Evolutionary conservation across 1,140 invertebrate species (phyloP), one percentile per base, ranked within the genome.

Genomic region (Drosophila lacteicornis): DNA sequence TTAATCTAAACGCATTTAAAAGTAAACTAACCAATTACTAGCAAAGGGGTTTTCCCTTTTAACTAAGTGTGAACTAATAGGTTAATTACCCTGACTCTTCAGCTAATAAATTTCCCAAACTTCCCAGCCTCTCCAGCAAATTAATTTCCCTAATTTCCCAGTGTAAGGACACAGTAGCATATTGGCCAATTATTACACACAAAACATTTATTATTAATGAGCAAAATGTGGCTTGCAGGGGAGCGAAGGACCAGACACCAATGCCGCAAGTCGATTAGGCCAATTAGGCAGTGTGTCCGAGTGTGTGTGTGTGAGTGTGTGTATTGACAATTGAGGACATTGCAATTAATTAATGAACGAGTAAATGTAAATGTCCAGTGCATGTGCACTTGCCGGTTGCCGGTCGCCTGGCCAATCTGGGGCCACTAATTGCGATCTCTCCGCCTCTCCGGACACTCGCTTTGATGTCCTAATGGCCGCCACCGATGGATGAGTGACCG

Each of bases 171-270:
- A 15, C 56, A 40, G 36, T 36, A 53, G 38, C 56, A 68, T 55
- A 25, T 47, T 47, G 66, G 55, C 43, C 83, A 76, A 79, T 82
- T 87, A 87, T 87, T 79, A 47, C 61, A 61, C 67, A 80, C 71
- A 80, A 56, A 80, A 80, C 56, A 88, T 90, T 78, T 65, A 84
- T 84, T 90, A 88, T 90, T 88, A 88, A 88, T 84, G 60, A 77
- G 46, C 55, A 36, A 40, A 36, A 56, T 55, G 51, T 25, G 68
- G 51, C 25, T 1, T 11, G 19, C 19, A 30, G 17, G n/a, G 45
- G 3, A 25, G 30, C 12, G 11, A 11, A 17, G 30, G 22, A n/a
- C 15, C 30, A 30, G 45, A 50, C 69, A 50, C 58, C 46, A 45
- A 61, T 55, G 66, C 78, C 80, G 51, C 46, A 81, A 75, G 85